Conservation (phyloP, 2,797 vertebrate species). For the Cryptoprocta ferox region DNA sequence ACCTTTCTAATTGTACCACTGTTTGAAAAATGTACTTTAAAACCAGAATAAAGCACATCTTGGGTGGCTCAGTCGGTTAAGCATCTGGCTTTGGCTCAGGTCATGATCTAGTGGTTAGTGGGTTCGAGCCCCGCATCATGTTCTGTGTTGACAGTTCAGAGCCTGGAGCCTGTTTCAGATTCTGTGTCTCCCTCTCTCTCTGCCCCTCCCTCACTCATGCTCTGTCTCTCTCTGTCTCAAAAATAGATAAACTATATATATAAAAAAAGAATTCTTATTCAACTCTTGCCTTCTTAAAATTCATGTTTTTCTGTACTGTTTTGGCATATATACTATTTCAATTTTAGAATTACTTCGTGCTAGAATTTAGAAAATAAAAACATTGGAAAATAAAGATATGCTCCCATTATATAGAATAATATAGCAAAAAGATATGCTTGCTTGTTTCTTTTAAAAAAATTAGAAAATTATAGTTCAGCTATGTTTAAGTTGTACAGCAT, state of each 20-base stretch:
- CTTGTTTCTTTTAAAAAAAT: neutral
- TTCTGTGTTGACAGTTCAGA: too few species aligned
- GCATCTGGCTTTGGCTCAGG: too few species aligned
- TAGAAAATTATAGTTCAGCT: neutral
- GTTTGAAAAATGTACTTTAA: conserved; percentile 39
- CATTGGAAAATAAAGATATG: neutral
- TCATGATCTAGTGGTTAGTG: too few species aligned
- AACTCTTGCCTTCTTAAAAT: neutral
- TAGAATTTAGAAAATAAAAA: conserved; percentile 22
- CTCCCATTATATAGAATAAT: neutral
- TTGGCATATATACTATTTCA: neutral
- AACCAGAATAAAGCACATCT: neutral
- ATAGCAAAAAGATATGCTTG: conserved; percentile 13
- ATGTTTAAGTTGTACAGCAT: neutral
- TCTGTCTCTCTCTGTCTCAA: too few species aligned
- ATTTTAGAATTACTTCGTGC: conserved; percentile 43
- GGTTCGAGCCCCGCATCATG: too few species aligned
- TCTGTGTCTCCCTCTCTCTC: too few species aligned
- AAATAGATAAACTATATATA: too few species aligned
- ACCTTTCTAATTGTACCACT: neutral
- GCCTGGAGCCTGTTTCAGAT: too few species aligned
- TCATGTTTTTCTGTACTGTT: neutral
- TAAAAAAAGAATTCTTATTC: neutral
- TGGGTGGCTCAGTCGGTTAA: neutral
- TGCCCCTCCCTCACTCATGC: too few species aligned